Evolutionary conservation across 2,888 invertebrate species (phyloP), one percentile per base, ranked within the genome.

Genomic region (Callimorpha dominula): DNA sequence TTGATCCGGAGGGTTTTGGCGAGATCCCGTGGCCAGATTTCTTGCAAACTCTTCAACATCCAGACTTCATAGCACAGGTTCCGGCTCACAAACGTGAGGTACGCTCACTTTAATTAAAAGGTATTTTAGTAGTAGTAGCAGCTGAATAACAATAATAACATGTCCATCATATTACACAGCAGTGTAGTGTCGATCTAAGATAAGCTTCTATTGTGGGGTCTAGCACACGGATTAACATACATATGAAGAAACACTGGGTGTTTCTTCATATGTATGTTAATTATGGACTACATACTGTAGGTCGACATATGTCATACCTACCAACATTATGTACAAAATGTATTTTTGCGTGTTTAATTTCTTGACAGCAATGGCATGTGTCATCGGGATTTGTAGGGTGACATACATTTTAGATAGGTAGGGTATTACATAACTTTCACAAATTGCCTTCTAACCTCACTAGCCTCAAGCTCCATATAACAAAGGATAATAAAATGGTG

Each of bases 1-100:
- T 98, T 90, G 98, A 99, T 95, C 98, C 98, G 12, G 99, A 99
- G 94, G 99, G 99, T 63, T 99, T 98, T 89, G 99, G 99, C 14
- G 98, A 99, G 96, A 98, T 99, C 87, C 98, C 98, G 65, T 97
- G 98, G 96, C 97, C 97, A 70, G 98, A 98, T 90, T 98, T 99
- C 91, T 90, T 98, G 82, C 96, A 96, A 84, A 98, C 98, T 31
- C 96, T 99, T 84, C 97, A 96, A 87, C 97, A 97, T 81, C 96
- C 97, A n/a, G 98, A 98, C 88, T 98, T 98, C 95, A 96, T 96
- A 88, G 96, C 97, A 81, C 97, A 97, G 92, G 97, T 98, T 90
- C 97, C 97, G 84, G 95, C 96, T 77, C 97, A 97, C 87, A 98
- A 98, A 93, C 96, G 97, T 83, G 97, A 98, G 92, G 97, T 97